Evolutionary conservation across 2,888 invertebrate genomes (phyloP).

Genomic region (Caenorhabditis sp.): DNA sequence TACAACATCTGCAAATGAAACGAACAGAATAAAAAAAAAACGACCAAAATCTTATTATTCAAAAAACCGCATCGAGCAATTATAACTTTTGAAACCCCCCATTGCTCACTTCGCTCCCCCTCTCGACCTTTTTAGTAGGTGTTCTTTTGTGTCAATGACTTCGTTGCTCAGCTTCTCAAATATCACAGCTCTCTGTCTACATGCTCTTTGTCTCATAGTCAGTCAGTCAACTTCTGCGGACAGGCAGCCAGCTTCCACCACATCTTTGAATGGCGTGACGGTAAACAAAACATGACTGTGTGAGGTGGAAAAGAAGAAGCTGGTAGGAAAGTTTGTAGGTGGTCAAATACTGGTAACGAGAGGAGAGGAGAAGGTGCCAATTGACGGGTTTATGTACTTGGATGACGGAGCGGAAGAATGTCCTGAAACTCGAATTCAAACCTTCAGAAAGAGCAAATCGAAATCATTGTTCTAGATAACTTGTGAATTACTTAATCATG

Average conservation of each 20-base stretch:
- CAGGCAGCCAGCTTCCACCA: constrained; percentile 39
- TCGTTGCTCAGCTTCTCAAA: constrained; percentile 48
- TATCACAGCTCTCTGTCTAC: constrained; percentile 38
- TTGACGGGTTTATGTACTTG: constrained; percentile 2
- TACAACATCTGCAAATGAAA: too few species aligned
- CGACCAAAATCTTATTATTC: too few species aligned
- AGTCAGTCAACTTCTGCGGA: constrained; percentile 24
- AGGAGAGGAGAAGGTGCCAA: constrained; percentile 20
- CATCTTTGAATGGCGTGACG: constrained; percentile 62
- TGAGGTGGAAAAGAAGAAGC: background rate
- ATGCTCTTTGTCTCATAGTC: constrained; percentile 55
- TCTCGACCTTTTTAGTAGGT: constrained; percentile 41
- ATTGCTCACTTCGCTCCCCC: background rate
- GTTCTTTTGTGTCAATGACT: constrained; percentile 56
- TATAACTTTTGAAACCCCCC: too few species aligned
- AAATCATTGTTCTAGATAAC: too few species aligned
- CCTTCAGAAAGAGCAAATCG: too few species aligned
- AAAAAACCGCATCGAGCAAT: too few species aligned
- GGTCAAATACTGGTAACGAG: constrained; percentile 22
- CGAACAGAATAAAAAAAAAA: too few species aligned
- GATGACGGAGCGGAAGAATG: background rate
- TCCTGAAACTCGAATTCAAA: background rate
- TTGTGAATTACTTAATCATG: too few species aligned
- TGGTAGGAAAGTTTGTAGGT: constrained; percentile 5
- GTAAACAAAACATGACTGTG: constrained; percentile 55